Conservation (phyloP, 2,888 invertebrate genomes). For the Cheilosia vulpina region DNA sequence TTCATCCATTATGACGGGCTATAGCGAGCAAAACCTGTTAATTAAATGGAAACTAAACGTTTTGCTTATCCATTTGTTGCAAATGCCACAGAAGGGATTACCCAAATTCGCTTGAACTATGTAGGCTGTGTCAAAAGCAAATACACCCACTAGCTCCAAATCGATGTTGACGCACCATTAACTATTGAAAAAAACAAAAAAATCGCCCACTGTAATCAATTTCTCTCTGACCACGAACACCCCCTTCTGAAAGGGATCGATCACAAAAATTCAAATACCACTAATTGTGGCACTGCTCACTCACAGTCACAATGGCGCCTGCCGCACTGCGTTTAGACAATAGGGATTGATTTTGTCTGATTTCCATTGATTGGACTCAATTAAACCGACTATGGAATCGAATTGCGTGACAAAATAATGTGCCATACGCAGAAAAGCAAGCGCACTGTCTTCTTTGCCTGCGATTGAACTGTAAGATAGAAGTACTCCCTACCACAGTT, state of each 20-base stretch:
- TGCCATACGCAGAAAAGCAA: slow-evolving; percentile 6
- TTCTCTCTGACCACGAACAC: slow-evolving; percentile 34
- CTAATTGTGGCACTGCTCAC: slow-evolving; percentile 57
- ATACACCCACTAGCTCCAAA: neutral
- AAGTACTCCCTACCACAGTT: neutral
- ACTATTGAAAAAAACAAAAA: slow-evolving; percentile 11
- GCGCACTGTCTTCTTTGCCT: neutral
- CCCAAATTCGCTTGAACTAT: slow-evolving; percentile 16
- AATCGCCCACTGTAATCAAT: slow-evolving; percentile 17
- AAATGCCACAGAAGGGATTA: slow-evolving; percentile 1
- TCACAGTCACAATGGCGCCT: slow-evolving; percentile 45
- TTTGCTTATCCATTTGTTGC: slow-evolving; percentile 10
- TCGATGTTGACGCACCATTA: slow-evolving; percentile 66
- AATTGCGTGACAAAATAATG: slow-evolving; percentile 70
- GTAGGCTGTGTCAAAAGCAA: slow-evolving; percentile 5
- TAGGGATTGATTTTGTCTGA: slow-evolving; percentile 71
- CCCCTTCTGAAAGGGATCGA: slow-evolving; percentile 30
- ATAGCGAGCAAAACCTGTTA: neutral
- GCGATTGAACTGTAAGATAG: slow-evolving; percentile 48
- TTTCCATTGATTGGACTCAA: slow-evolving; percentile 74
- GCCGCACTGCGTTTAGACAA: slow-evolving; percentile 69
- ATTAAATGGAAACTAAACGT: slow-evolving; percentile 16
- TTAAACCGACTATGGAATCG: slow-evolving; percentile 68
- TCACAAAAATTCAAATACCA: slow-evolving; percentile 59
- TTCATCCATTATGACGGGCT: slow-evolving; percentile 26